Conservation (phyloP, 2,888 invertebrate genomes). For the Aromia moschata region DNA sequence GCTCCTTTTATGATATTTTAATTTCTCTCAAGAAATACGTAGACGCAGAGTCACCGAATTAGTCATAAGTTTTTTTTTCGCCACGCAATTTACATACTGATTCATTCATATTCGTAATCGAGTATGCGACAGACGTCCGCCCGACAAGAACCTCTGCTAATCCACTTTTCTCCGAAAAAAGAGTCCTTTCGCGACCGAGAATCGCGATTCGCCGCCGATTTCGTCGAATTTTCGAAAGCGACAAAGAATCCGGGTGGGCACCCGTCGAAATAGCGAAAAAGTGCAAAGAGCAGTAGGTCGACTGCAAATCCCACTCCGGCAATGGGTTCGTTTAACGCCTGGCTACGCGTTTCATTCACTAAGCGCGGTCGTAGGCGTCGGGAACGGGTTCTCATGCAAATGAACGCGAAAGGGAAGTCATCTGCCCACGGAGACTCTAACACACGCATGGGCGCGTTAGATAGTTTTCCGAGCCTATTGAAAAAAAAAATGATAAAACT, state of each 20-base stretch:
- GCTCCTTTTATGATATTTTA: too few relatives aligned
- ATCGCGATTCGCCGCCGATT: slow-evolving; percentile 5
- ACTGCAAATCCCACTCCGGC: slow-evolving; percentile 27
- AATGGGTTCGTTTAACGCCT: slow-evolving; percentile 50
- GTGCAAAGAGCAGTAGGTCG: slow-evolving; percentile 28
- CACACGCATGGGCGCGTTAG: too few relatives aligned
- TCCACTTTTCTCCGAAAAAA: too few relatives aligned
- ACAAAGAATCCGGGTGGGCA: slow-evolving; percentile 19
- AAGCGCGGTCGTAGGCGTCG: slow-evolving; percentile 48
- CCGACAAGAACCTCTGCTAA: too few relatives aligned
- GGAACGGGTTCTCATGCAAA: slow-evolving; percentile 56
- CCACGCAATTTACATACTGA: too few relatives aligned
- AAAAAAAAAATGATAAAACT: too few relatives aligned
- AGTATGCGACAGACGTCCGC: too few relatives aligned
- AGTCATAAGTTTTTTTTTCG: too few relatives aligned
- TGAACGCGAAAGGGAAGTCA: slow-evolving; percentile 57
- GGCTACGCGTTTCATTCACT: slow-evolving; percentile 54
- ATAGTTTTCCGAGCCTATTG: too few relatives aligned
- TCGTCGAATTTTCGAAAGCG: slow-evolving; percentile 17
- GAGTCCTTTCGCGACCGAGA: not conserved
- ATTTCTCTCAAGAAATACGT: too few relatives aligned
- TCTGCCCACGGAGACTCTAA: slow-evolving; percentile 49
- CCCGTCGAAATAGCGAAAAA: slow-evolving; percentile 17
- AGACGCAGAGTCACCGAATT: too few relatives aligned
- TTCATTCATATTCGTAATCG: too few relatives aligned